Evolutionary conservation across 30 jellyfish, hydroid and myxozoan species (phyloP).

Genomic region (Turritopsis dohrnii): DNA sequence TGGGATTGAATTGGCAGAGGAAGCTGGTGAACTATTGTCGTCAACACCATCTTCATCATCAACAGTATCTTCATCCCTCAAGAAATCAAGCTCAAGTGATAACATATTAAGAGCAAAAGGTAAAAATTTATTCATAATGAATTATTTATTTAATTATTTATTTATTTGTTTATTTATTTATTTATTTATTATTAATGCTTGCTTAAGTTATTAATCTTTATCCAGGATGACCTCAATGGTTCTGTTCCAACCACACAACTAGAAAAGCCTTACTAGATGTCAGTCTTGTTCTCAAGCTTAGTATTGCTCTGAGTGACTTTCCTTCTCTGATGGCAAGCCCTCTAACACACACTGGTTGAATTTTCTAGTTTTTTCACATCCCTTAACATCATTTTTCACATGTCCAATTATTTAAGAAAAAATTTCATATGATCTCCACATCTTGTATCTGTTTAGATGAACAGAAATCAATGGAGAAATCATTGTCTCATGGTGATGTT

Average conservation of each 20-base stretch:
- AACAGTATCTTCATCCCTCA: background rate
- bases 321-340: too few species aligned
- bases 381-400: too few species aligned
- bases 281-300: too few species aligned
- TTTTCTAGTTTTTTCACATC: background rate
- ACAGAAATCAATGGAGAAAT: conserved; percentile 9
- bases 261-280: too few species aligned
- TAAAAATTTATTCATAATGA: background rate
- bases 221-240: too few species aligned
- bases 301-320: too few species aligned
- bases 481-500: conserved; percentile 81
- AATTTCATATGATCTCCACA: background rate
- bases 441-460: background rate
- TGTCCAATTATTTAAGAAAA: too few species aligned
- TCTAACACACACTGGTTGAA: too few species aligned
- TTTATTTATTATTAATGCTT: too few species aligned
- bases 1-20: conserved; percentile 16
- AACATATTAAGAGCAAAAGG: conserved; percentile 12
- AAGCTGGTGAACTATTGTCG: background rate
- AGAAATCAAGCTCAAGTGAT: conserved; percentile 18
- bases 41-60: background rate
- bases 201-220: too few species aligned
- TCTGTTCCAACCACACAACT: too few species aligned
- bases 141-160: too few species aligned
- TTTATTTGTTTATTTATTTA: background rate